Evolutionary conservation across 2,113 vertebrate genomes (phyloP), one percentile per base, ranked within the genome.

Genomic region (Eira barbara): DNA sequence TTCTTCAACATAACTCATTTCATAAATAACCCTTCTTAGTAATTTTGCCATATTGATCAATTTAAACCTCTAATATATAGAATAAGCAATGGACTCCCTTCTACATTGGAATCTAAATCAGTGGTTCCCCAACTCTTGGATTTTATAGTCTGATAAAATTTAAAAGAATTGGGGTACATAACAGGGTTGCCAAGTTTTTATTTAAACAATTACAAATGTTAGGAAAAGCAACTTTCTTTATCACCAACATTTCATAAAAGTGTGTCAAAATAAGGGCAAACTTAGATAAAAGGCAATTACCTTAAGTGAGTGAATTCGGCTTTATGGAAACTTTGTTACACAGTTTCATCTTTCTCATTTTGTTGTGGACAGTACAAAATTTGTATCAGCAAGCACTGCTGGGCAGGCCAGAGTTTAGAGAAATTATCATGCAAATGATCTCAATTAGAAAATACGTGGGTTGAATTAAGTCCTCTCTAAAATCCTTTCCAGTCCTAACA

Each of bases 91-190:
- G 36, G 76, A 55, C 8, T 82, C 9, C 1, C 42, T 87, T 91
- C 3, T 61, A 65, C 10, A 74, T 3, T 88, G 61, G 7, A 36
- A 52, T 93, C 29, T 83, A 88, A 81, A 79, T 73, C 27, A 23
- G 39, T 80, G 2, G 31, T 80, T 94, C 29, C 9, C 3, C 15
- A 88, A 55, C 7, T 36, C 78, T 74, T 67, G 55, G 14, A 78
- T 96, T 92, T 96, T 73, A 96, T 31, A 84, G 18, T n/a, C 27
- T 2, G 52, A 27, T 39, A 88, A 95, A 79, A 81, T 88, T 91
- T 7, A 78, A 79, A 97, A 47, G 11, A 86, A 97, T 3, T 57
- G 3, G 25, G 4, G 4, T 3, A 12, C 49, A 88, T 78, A 1
- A 57, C 17, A 25, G 6, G 7, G 4, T 83, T 82, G 36, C 4